These are phyloP conservation scores for Bothrops jararaca DNA, from an alignment of 2,113 vertebrate species.

Conservation along the genomic window DNA sequence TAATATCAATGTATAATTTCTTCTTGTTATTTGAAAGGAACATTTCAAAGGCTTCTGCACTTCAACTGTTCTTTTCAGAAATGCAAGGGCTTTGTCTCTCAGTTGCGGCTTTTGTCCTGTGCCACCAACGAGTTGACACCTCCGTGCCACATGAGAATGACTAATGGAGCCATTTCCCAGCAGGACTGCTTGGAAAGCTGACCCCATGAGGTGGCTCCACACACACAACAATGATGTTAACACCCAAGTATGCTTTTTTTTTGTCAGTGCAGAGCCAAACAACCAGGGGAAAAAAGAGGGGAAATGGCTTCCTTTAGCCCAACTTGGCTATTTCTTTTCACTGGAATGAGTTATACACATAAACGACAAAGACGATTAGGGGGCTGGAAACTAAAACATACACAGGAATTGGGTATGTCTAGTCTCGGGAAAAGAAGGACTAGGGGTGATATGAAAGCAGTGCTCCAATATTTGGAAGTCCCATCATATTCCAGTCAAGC, in stretches of 20 bases:
- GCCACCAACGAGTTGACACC: slow-evolving; percentile 11
- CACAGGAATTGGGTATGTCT: neutral
- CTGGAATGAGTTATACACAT: neutral
- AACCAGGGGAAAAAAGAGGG: neutral
- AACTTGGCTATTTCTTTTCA: neutral
- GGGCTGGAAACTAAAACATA: neutral
- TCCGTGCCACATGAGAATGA: slow-evolving; percentile 19
- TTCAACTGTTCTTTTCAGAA: slow-evolving; percentile 13
- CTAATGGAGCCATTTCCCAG: slow-evolving; percentile 32
- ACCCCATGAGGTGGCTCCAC: neutral
- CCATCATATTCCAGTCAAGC: too few species aligned
- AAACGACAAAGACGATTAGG: neutral
- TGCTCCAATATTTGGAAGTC: neutral
- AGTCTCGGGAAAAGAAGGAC: neutral
- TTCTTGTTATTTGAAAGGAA: slow-evolving; percentile 18
- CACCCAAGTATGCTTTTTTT: slow-evolving; percentile 22
- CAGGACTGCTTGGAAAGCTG: neutral
- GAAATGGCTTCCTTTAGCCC: neutral
- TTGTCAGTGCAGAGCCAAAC: slow-evolving; percentile 35
- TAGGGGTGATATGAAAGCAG: neutral
- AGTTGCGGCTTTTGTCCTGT: slow-evolving; percentile 27
- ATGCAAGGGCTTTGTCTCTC: slow-evolving; percentile 15
- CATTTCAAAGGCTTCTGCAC: neutral
- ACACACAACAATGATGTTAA: slow-evolving; percentile 35
- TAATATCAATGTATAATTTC: slow-evolving; percentile 33